Evolutionary conservation across 1,140 invertebrate genomes (phyloP).

Genomic region (Homalodisca vitripennis): DNA sequence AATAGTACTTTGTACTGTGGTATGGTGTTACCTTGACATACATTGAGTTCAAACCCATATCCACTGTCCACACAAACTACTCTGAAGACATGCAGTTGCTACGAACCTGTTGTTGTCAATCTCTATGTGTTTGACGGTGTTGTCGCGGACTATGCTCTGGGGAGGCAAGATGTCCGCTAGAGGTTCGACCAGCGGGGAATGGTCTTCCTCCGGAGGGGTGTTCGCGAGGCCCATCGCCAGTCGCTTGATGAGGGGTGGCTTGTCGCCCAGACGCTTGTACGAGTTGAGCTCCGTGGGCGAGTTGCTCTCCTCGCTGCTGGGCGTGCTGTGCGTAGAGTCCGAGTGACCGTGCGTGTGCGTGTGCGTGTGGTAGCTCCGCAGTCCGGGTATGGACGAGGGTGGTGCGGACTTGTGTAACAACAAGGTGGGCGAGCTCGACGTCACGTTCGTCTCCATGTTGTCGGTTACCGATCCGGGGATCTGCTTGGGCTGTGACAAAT

Average conservation of each 20-base stretch:
- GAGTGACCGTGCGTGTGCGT: constrained; percentile 48
- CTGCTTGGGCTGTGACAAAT: constrained; percentile 36
- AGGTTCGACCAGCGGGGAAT: background rate
- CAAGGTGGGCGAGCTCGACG: constrained; percentile 35
- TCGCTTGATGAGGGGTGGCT: constrained; percentile 78
- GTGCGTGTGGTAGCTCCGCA: constrained; percentile 53
- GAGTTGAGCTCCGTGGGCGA: constrained; percentile 87
- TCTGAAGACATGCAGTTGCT: too few relatives aligned
- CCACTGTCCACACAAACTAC: too few relatives aligned
- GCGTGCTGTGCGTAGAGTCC: constrained; percentile 56
- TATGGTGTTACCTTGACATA: too few relatives aligned
- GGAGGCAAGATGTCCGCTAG: too few relatives aligned
- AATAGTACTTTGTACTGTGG: too few relatives aligned
- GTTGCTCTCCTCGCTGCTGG: constrained; percentile 81
- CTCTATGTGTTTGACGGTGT: constrained; percentile 36
- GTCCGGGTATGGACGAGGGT: constrained; percentile 44
- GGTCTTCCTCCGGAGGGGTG: constrained; percentile 46
- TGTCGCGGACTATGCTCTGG: too few relatives aligned
- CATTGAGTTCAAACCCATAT: too few relatives aligned
- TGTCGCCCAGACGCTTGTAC: constrained; percentile 75
- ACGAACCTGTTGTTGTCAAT: constrained; percentile 50
- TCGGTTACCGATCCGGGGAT: constrained; percentile 30
- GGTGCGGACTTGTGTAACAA: constrained; percentile 32
- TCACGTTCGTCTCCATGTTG: constrained; percentile 26
- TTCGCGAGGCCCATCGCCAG: constrained; percentile 64